Evolutionary conservation across 1,140 invertebrate genomes (phyloP).

Genomic region (Bombus pascuorum): DNA sequence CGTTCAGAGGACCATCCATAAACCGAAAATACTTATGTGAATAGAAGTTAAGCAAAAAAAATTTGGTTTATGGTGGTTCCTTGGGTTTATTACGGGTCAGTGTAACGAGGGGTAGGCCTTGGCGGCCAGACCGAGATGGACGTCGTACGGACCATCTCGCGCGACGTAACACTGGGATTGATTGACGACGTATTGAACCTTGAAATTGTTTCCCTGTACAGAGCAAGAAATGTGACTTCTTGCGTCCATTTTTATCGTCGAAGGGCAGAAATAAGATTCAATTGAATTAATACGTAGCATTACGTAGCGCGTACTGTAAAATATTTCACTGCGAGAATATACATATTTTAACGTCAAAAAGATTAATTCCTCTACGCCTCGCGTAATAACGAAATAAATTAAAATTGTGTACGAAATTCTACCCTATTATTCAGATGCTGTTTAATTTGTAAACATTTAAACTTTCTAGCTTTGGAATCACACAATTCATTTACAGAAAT

Average conservation of each 20-base stretch:
- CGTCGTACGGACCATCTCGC: too few species aligned
- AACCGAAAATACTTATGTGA: too few species aligned
- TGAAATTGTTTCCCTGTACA: too few species aligned
- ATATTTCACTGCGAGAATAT: background rate
- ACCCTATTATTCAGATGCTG: background rate
- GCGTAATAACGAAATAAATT: background rate
- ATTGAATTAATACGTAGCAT: background rate
- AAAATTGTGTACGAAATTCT: background rate
- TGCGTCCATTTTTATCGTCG: background rate
- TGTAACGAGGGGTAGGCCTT: too few species aligned
- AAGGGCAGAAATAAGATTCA: background rate
- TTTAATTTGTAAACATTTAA: background rate
- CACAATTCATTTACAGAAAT: too few species aligned
- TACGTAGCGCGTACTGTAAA: background rate
- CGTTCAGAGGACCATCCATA: too few species aligned
- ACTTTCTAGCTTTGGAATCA: background rate
- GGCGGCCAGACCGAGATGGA: too few species aligned
- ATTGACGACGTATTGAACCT: too few species aligned
- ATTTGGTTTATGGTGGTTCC: too few species aligned
- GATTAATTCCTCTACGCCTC: background rate
- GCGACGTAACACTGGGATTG: too few species aligned
- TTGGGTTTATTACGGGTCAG: too few species aligned
- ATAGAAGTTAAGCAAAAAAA: too few species aligned
- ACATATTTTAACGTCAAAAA: background rate
- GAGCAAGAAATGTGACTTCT: background rate